Evolutionary conservation across 2,797 vertebrate species (phyloP).

Genomic region (Distichodus sexfasciatus): DNA sequence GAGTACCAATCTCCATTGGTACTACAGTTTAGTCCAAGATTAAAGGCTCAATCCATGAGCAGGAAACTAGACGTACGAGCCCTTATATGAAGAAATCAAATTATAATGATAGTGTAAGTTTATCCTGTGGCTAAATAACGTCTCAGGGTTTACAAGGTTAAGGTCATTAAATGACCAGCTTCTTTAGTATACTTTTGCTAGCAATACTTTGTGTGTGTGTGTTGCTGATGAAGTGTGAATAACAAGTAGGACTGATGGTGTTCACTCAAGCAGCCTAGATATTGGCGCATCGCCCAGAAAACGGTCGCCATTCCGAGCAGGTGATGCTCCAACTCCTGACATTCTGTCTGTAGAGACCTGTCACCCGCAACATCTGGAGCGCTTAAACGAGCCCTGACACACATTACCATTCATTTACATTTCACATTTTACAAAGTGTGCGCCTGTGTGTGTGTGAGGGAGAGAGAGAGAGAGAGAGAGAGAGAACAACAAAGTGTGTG

Average conservation of each 20-base stretch:
- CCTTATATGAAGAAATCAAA: no score
- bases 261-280: neutral
- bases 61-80: no score
- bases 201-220: constrained; percentile 7
- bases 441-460: constrained; percentile 4
- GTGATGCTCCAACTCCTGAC: constrained; percentile 8
- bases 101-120: no score
- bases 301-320: neutral
- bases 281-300: neutral
- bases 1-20: no score
- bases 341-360: constrained; percentile 23
- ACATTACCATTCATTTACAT: constrained; percentile 40
- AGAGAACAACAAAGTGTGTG: no score
- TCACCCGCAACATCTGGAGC: constrained; percentile 46
- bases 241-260: constrained; percentile 16
- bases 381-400: constrained; percentile 23
- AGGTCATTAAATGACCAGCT: no score
- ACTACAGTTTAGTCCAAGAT: no score
- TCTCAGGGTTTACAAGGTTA: no score
- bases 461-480: neutral
- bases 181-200: constrained; percentile 4
- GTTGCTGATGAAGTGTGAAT: neutral
- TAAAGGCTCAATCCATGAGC: no score
- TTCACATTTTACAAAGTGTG: constrained; percentile 16
- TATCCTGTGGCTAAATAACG: no score